Percentiles rank a stretch among this genome's conserved stretches.
Conservation (phyloP, 2,797 vertebrate species). For the Pristis pectinata region DNA sequence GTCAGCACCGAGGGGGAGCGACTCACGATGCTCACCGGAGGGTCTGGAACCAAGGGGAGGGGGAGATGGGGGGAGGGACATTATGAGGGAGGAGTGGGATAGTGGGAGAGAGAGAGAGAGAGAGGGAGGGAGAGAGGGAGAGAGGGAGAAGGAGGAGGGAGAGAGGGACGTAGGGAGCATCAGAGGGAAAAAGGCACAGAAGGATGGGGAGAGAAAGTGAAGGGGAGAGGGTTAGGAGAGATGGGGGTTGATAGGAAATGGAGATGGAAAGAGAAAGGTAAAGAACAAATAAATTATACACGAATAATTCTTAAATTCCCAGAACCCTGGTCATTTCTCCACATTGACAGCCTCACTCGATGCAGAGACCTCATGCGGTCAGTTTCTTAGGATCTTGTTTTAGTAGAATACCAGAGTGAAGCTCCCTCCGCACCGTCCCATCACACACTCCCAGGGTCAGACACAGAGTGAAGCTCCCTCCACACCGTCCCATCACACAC, state of each 20-base stretch:
- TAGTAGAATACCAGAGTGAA: no score
- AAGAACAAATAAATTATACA: no score
- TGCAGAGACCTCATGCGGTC: no score
- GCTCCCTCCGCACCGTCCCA: no score
- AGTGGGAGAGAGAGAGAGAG: neutral
- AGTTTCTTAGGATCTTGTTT: no score
- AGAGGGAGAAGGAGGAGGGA: neutral
- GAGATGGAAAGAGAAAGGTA: neutral
- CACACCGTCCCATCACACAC: no score
- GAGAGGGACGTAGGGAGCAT: no score
- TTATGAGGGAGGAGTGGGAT: no score
- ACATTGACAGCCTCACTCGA: no score
- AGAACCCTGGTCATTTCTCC: no score
- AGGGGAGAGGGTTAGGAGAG: neutral
- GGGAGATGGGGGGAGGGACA: neutral
- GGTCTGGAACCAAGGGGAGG: conserved; percentile 61
- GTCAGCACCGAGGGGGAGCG: conserved; percentile 58
- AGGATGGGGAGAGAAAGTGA: neutral
- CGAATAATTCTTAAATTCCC: neutral
- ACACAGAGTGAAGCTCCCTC: no score
- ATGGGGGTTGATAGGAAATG: neutral
- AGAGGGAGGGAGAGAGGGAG: neutral
- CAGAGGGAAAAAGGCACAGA: neutral
- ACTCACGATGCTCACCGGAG: conserved; percentile 75
- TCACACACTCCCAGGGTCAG: no score